Base-by-base conservation (phyloP, 1,140 invertebrate species). In the Dermatophagoides farinae region DNA sequence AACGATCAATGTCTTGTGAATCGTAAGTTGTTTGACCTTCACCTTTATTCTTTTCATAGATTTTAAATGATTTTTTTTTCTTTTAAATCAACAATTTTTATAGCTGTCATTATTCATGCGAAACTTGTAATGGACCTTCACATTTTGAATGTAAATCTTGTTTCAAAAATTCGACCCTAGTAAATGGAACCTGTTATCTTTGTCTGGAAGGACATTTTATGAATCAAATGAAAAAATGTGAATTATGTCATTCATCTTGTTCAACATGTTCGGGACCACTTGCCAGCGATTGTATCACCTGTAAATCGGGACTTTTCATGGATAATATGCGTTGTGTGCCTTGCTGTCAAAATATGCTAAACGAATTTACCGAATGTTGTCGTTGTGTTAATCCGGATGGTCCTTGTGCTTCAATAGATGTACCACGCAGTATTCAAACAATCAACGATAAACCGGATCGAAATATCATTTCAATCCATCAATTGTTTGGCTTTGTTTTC, bases 21-120 rank as follows among this genome's bases (percentile, higher is more conserved):
- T 51, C 22, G 20, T 64, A 23, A 41, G 61, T 41, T 37, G 25
- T 22, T 61, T 61, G 20, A 25, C 47, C 20, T 18, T 20, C 12
- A 25, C 12, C 6, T 25, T 20, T 23, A 23, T 25, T n/a, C n/a
- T n/a, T n/a, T n/a, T n/a, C n/a, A n/a, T n/a, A n/a, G n/a, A n/a
- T n/a, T n/a, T n/a, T n/a, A n/a, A n/a, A n/a, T n/a, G n/a, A n/a
- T n/a, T n/a, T n/a, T n/a, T n/a, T n/a, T n/a, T n/a, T n/a, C n/a
- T 31, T 43, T 55, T 38, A 41, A 31, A 31, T 31, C 22, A 23
- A 60, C 11, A 25, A 52, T 64, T 60, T 31, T 55, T 38, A 43
- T 31, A 61, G 60, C 10, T 81, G 79, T 68, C 78, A 81, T 69
- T 79, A 79, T 65, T 71, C 73, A 6, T 81, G 79, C 67, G 69